Evolutionary conservation across 2,797 vertebrate genomes (phyloP), one percentile per base, ranked within the genome.

Genomic region (Sebastes miniatus): DNA sequence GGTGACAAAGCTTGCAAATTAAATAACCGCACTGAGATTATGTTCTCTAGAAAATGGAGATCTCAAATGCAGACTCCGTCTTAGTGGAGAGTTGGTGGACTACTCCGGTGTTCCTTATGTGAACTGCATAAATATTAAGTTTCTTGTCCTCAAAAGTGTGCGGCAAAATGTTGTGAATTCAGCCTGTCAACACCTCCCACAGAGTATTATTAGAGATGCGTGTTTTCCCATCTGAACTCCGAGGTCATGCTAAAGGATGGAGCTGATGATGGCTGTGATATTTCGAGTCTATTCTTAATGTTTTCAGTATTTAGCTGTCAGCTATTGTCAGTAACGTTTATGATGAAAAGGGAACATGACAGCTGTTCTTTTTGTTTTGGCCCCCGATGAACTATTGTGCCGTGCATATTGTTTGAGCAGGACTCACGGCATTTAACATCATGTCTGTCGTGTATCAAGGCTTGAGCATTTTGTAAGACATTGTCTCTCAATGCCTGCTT

Each of bases 341-440:
- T 34, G 75, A 83, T 79, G 66, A 80, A 69, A 79, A 75, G 57
- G 22, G 11, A 72, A 77, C 84, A 64, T 70, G 78, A 69, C 84
- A 85, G 69, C 58, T 82, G 59, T 74, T 86, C 76, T 77, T 80
- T 81, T 73, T 72, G 24, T 83, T 83, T 79, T 68, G 43, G 69
- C 80, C 73, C 59, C 54, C 52, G 74, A 79, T 3, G 2, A 85
- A 79, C 56, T 79, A 22, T 69, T 80, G 66, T 79, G 73, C 85
- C 84, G 39, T 61, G n/a, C 34, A 29, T 70, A 67, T 69, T 67
- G 67, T 85, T 70, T 73, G 36, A 81, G 56, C 54, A 76, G 65
- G 69, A 80, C 69, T 80, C 32, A 12, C 58, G 57, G 76, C 39
- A 73, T 91, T 87, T 77, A 62, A 78, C 74, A 79, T 70, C 14